Evolutionary conservation across 2,888 invertebrate genomes (phyloP).

Genomic region (Monopis laevigella): DNA sequence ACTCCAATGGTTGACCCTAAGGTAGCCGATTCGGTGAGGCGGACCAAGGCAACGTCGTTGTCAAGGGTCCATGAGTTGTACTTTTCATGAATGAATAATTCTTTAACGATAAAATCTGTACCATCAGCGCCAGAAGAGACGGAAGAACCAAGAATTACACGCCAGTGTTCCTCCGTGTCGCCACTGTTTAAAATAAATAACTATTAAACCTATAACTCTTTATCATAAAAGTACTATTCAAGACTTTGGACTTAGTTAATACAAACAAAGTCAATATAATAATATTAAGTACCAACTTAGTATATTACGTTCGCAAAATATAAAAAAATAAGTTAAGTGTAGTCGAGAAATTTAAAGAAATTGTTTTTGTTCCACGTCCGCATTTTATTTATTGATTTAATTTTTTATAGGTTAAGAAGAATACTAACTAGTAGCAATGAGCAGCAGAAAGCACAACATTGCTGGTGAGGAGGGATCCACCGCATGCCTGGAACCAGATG

Average conservation of each 20-base stretch:
- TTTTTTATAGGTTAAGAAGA: too few relatives aligned
- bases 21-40: conserved; percentile 22
- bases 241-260: too few relatives aligned
- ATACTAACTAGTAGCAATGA: conserved; percentile 38
- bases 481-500: conserved; percentile 32
- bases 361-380: too few relatives aligned
- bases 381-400: too few relatives aligned
- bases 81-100: conserved; percentile 23
- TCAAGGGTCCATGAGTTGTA: conserved; percentile 24
- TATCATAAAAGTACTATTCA: too few relatives aligned
- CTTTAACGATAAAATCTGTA: conserved; percentile 19
- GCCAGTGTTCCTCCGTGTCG: conserved; percentile 27
- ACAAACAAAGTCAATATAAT: too few relatives aligned
- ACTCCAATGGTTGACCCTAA: conserved; percentile 8
- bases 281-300: too few relatives aligned
- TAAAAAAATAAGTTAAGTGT: too few relatives aligned
- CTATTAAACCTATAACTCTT: too few relatives aligned
- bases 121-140: conserved; percentile 26
- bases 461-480: conserved; percentile 32
- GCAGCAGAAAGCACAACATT: conserved; percentile 33
- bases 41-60: conserved; percentile 34
- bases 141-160: conserved; percentile 26
- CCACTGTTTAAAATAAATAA: conserved; percentile 24
- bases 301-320: too few relatives aligned
- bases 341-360: too few relatives aligned